A percentile compares a stretch with the other conserved stretches of the same genome.
These are phyloP conservation scores for Thaumatotibia leucotreta DNA, from an alignment of 1,140 invertebrate genomes.

Conservation along the genomic window DNA sequence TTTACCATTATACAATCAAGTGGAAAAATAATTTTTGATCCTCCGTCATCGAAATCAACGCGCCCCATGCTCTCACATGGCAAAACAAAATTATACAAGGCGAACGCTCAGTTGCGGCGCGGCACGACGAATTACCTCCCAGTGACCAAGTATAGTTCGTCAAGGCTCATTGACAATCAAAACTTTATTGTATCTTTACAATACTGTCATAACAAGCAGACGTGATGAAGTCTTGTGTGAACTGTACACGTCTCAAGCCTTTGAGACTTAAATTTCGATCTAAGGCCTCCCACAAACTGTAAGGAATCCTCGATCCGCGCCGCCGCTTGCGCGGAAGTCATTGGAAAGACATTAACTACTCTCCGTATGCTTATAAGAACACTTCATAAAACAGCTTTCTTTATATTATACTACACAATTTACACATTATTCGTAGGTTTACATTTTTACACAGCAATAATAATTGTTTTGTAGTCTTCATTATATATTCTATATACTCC, in stretches of 20 bases:
- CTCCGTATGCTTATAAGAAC: conserved; percentile 69
- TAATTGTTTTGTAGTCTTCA: conserved; percentile 72
- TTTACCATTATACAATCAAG: conserved; percentile 64
- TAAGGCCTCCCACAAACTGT: too few relatives aligned
- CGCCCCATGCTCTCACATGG: conserved; percentile 51
- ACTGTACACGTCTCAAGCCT: too few relatives aligned
- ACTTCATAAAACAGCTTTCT: conserved; percentile 72
- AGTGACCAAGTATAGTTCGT: too few relatives aligned
- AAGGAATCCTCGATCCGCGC: neutral
- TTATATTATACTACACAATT: conserved; percentile 75
- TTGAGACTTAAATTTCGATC: too few relatives aligned
- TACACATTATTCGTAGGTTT: conserved; percentile 73
- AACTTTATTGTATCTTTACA: too few relatives aligned
- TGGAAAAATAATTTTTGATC: conserved; percentile 75
- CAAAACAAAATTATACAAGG: conserved; percentile 60
- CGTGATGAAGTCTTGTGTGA: too few relatives aligned
- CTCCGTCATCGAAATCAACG: conserved; percentile 58
- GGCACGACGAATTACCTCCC: too few relatives aligned
- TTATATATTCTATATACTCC: conserved; percentile 70
- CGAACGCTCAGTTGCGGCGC: conserved; percentile 27
- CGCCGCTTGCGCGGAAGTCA: conserved; percentile 22
- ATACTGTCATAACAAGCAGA: too few relatives aligned
- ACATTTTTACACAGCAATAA: conserved; percentile 75
- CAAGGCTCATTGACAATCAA: too few relatives aligned
- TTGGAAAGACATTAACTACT: conserved; percentile 39